A percentile compares a stretch with the other conserved stretches of the same genome.
These are phyloP conservation scores for Unio delphinus DNA, from an alignment of 2,888 invertebrate species.

Conservation along the genomic window DNA sequence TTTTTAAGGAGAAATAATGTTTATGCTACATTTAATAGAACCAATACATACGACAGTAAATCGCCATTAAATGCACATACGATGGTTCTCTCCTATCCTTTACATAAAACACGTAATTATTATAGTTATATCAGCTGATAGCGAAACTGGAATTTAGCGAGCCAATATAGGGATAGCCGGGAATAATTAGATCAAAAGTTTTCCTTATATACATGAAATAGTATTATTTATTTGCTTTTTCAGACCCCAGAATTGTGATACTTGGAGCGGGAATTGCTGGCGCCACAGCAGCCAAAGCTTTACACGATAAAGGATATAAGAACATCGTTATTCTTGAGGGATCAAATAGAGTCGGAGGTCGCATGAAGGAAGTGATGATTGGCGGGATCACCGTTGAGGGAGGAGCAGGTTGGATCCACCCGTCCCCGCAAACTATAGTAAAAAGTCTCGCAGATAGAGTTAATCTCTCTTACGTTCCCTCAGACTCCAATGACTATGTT, in stretches of 20 bases:
- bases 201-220: too few species aligned
- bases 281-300: conserved; percentile 26
- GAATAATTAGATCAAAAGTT: too few species aligned
- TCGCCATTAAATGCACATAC: too few species aligned
- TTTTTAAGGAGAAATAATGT: too few species aligned
- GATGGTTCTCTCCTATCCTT: too few species aligned
- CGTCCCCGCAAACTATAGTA: conserved; percentile 19
- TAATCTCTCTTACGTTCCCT: conserved; percentile 7
- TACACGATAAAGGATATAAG: conserved; percentile 18
- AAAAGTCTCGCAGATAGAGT: conserved; percentile 8
- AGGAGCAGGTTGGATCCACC: conserved; percentile 26
- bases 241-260: conserved; percentile 10
- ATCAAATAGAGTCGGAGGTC: conserved; percentile 20
- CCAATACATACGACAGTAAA: too few species aligned
- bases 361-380: conserved; percentile 15
- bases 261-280: conserved; percentile 25
- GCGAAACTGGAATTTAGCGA: too few species aligned
- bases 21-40: too few species aligned
- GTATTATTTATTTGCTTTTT: neutral
- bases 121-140: too few species aligned
- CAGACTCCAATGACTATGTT: conserved; percentile 9
- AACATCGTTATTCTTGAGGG: conserved; percentile 31
- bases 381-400: conserved; percentile 23
- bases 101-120: too few species aligned
- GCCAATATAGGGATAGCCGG: too few species aligned